Conservation (phyloP, 2,113 vertebrate species). For the Podarcis muralis region DNA sequence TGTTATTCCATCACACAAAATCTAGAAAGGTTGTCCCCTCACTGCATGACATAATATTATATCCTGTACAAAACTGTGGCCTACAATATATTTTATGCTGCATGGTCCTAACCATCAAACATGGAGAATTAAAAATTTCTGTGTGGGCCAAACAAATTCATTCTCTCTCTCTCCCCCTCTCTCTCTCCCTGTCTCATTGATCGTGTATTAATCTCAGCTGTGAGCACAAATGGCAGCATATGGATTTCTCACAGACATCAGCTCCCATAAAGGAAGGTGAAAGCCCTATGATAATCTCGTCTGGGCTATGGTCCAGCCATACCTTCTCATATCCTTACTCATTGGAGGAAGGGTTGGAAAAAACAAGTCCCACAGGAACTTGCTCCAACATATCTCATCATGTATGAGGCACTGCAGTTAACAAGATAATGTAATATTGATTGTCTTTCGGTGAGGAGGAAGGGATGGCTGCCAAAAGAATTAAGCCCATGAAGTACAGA, state of each 20-base stretch:
- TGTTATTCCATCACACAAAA: too few species aligned
- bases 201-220: slow-evolving; percentile 55
- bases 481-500: slow-evolving; percentile 66
- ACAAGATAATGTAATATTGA: slow-evolving; percentile 76
- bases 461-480: slow-evolving; percentile 66
- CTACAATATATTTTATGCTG: neutral
- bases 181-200: slow-evolving; percentile 29
- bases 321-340: slow-evolving; percentile 53
- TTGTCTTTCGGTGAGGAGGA: slow-evolving; percentile 71
- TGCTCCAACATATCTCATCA: slow-evolving; percentile 62
- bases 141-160: slow-evolving; percentile 43
- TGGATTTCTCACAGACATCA: slow-evolving; percentile 49
- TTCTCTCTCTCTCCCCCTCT: neutral
- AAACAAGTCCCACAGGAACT: slow-evolving; percentile 67
- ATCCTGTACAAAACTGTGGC: neutral
- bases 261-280: slow-evolving; percentile 29
- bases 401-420: slow-evolving; percentile 58
- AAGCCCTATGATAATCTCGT: slow-evolving; percentile 19
- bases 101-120: neutral
- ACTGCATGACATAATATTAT: neutral
- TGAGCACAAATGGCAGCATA: slow-evolving; percentile 51
- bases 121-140: slow-evolving; percentile 35
- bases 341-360: slow-evolving; percentile 56
- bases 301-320: slow-evolving; percentile 50
- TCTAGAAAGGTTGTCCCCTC: neutral